Percentiles rank a stretch among this genome's conserved stretches.
phyloP scores from a whole-genome alignment of 2,797 vertebrate genomes.

The Fringilla coelebs region DNA sequence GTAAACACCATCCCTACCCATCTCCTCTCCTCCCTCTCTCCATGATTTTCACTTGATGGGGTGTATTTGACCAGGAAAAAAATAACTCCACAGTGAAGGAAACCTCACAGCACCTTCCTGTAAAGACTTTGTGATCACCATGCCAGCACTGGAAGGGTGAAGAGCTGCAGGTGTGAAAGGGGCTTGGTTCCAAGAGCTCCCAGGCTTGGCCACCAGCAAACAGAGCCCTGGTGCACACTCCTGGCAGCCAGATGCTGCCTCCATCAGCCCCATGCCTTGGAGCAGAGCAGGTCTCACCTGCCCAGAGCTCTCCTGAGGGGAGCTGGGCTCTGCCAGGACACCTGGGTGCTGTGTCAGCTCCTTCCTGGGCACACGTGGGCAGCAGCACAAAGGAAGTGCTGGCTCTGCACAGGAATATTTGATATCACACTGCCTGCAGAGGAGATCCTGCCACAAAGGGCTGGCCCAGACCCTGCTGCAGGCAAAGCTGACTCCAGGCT shows the following conservation, averaged over 20 bases:
- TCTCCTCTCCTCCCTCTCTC: neutral
- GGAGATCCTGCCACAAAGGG: neutral
- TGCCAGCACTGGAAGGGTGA: neutral
- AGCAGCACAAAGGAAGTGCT: neutral
- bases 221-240: neutral
- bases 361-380: neutral
- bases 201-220: neutral
- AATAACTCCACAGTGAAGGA: neutral
- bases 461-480: neutral
- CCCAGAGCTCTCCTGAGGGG: neutral
- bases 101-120: neutral
- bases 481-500: neutral
- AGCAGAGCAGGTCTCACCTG: neutral
- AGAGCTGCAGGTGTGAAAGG: neutral
- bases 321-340: neutral
- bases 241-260: neutral
- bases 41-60: neutral
- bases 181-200: neutral
- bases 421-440: neutral
- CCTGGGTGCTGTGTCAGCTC: neutral
- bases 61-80: slow-evolving; percentile 26
- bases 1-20: neutral
- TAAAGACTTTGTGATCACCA: neutral
- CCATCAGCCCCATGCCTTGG: rapidly evolving
- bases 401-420: neutral